Conservation (phyloP, 2,113 vertebrate species). For the Indicator maculatus region DNA sequence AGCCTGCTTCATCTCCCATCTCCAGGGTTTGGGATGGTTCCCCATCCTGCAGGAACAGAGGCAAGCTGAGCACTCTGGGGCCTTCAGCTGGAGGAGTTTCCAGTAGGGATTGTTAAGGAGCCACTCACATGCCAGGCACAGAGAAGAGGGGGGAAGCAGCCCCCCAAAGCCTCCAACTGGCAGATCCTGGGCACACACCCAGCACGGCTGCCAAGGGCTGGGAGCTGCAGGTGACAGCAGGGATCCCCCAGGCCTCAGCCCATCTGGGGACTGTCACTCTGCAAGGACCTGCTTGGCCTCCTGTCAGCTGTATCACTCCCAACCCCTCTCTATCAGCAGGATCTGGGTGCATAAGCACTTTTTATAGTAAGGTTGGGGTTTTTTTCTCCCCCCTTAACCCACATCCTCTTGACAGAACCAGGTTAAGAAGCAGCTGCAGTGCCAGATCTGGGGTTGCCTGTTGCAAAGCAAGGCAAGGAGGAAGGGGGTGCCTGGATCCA, state of each 20-base stretch:
- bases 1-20: neutral
- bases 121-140: neutral
- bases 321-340: slow-evolving; percentile 18
- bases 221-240: neutral
- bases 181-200: fast-evolving
- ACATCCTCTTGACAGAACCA: slow-evolving; percentile 54
- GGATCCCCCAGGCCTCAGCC: slow-evolving; percentile 10
- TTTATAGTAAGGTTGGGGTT: neutral
- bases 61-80: neutral
- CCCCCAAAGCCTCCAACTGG: neutral
- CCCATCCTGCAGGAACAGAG: neutral
- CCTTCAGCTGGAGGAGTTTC: neutral
- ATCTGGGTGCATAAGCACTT: slow-evolving; percentile 39
- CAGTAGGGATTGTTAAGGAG: neutral
- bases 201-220: neutral
- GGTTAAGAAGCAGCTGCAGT: slow-evolving; percentile 16
- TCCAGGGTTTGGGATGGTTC: neutral
- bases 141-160: neutral
- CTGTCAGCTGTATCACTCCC: neutral
- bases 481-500: neutral
- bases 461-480: neutral
- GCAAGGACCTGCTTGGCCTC: slow-evolving; percentile 27
- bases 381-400: neutral
- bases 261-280: slow-evolving; percentile 46
- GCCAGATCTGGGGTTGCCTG: slow-evolving; percentile 6